These are phyloP conservation scores for Empidonax alnorum DNA, from an alignment of 2,113 vertebrate genomes.

Conservation along the genomic window DNA sequence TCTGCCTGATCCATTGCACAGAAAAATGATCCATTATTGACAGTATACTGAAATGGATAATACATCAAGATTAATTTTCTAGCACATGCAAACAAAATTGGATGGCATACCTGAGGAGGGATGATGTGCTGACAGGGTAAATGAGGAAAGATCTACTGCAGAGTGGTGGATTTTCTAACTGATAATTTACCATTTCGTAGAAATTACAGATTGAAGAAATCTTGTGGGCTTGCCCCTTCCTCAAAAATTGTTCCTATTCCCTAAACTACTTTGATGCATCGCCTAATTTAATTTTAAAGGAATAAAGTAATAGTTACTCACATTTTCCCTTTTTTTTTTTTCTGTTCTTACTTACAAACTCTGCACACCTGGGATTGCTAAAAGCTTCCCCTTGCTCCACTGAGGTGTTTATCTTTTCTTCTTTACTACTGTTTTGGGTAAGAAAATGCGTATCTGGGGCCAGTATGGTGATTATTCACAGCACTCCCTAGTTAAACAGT, in stretches of 20 bases:
- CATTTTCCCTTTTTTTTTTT: background rate
- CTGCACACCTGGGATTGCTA: conserved; percentile 7
- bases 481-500: conserved; percentile 20
- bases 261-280: background rate
- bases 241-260: conserved; percentile 19
- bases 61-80: no score
- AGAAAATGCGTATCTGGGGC: conserved; percentile 45
- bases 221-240: background rate
- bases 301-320: conserved; percentile 37
- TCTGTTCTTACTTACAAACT: conserved; percentile 12
- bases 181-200: background rate
- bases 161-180: background rate
- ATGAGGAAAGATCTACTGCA: conserved; percentile 25
- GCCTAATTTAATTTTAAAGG: conserved; percentile 20
- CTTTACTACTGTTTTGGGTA: conserved; percentile 38
- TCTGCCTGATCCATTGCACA: no score
- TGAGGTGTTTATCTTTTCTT: conserved; percentile 34
- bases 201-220: background rate
- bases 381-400: conserved; percentile 32
- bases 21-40: no score
- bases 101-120: background rate
- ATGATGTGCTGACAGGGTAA: conserved; percentile 26
- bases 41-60: no score
- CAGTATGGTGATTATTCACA: conserved; percentile 27
- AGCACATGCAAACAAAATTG: no score